A percentile compares a stretch with the other conserved stretches of the same genome.
phyloP scores from a whole-genome alignment of 2,113 vertebrate genomes.

The Oryzias celebensis region DNA sequence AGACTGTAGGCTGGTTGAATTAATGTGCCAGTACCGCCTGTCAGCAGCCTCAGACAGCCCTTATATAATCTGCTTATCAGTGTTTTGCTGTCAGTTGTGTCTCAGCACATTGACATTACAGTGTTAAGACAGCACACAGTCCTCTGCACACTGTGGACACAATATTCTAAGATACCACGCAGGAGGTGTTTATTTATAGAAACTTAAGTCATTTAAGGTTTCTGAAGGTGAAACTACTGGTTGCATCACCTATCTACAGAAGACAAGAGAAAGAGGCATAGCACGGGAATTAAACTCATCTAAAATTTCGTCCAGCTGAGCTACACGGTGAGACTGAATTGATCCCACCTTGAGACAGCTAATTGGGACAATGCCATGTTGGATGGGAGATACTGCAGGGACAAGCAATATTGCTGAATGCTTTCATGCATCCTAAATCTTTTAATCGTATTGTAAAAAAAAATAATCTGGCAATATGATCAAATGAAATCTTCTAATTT shows the following conservation, averaged over 20 bases:
- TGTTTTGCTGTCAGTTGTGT: no score
- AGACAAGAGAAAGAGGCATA: not conserved
- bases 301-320: conserved; percentile 45
- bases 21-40: no score
- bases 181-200: not conserved
- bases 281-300: conserved; percentile 23
- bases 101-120: no score
- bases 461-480: conserved; percentile 18
- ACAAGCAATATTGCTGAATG: not conserved
- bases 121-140: no score
- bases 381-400: conserved; percentile 15
- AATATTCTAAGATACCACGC: not conserved
- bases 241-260: conserved; percentile 11
- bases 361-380: conserved; percentile 53
- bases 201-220: conserved; percentile 1
- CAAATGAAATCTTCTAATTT: conserved; percentile 39
- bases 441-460: conserved; percentile 24
- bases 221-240: conserved; percentile 39
- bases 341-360: conserved; percentile 49
- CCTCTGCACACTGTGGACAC: not conserved
- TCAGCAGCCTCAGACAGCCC: no score
- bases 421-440: conserved; percentile 23
- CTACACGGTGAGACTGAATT: conserved; percentile 39
- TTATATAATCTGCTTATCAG: no score
- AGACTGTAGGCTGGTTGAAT: no score